phyloP scores from a whole-genome alignment of 1,140 invertebrate species.

The Panagrolaimus sp. region DNA sequence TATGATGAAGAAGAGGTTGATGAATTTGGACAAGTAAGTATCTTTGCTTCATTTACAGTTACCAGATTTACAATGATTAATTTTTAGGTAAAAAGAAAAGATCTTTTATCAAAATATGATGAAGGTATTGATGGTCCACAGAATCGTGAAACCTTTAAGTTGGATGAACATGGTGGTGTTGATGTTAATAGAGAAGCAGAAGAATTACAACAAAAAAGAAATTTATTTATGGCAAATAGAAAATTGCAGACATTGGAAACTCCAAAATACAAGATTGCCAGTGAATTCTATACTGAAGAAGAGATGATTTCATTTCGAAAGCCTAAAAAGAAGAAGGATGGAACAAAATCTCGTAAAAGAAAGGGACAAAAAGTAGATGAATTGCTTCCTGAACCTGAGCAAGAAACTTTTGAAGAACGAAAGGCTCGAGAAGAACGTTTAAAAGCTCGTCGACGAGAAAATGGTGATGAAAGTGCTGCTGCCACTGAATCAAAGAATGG shows the following conservation, averaged over 20 bases:
- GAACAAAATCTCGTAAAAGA: constrained; percentile 60
- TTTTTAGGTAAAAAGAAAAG: constrained; percentile 63
- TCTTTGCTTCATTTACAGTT: not conserved
- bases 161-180: constrained; percentile 62
- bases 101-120: constrained; percentile 84
- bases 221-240: constrained; percentile 49
- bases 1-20: constrained; percentile 78
- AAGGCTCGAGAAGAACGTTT: constrained; percentile 5
- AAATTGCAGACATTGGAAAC: constrained; percentile 64
- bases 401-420: constrained; percentile 44
- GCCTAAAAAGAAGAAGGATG: constrained; percentile 76
- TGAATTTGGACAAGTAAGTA: constrained; percentile 71
- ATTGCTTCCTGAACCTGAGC: constrained; percentile 60
- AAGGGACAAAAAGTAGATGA: constrained; percentile 65
- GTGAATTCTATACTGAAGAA: constrained; percentile 78
- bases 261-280: constrained; percentile 70
- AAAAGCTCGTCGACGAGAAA: not conserved
- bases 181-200: constrained; percentile 61
- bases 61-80: constrained; percentile 21
- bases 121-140: constrained; percentile 78
- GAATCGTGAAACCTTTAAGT: constrained; percentile 73
- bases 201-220: constrained; percentile 67
- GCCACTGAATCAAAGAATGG: not conserved
- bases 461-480: not conserved
- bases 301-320: constrained; percentile 78